Conservation (phyloP, 2,888 invertebrate genomes). For the Orchesellides sinensis region DNA sequence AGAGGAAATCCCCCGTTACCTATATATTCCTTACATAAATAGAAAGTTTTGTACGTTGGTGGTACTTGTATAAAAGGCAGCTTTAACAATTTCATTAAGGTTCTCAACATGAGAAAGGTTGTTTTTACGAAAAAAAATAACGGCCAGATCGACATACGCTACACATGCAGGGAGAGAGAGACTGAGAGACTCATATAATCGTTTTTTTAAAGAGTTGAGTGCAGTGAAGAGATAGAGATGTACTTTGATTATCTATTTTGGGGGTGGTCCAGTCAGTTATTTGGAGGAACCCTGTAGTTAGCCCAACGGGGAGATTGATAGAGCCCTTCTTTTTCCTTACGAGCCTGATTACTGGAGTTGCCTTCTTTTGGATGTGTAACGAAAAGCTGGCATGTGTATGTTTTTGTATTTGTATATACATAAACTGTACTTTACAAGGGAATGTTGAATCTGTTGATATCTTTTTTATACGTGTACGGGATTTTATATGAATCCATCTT, state of each 20-base stretch:
- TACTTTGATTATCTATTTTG: constrained; percentile 72
- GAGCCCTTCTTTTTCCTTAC: constrained; percentile 52
- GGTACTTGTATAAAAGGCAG: constrained; percentile 58
- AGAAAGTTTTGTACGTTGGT: constrained; percentile 38
- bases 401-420: background rate
- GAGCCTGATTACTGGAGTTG: no score
- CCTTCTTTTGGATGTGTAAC: background rate
- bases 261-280: constrained; percentile 75
- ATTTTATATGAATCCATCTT: background rate
- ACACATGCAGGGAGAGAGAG: background rate
- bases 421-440: background rate
- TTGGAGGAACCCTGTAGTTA: constrained; percentile 73
- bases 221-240: constrained; percentile 69
- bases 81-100: constrained; percentile 71
- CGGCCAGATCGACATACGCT: constrained; percentile 28
- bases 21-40: background rate
- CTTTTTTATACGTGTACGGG: no score
- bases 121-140: constrained; percentile 47
- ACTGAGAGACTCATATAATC: background rate
- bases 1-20: background rate
- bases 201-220: background rate
- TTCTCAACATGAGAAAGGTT: constrained; percentile 46
- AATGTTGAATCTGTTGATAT: background rate
- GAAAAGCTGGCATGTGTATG: background rate
- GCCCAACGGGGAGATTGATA: constrained; percentile 68